phyloP scores from a whole-genome alignment of 2,113 vertebrate species.

The Excalfactoria chinensis region DNA sequence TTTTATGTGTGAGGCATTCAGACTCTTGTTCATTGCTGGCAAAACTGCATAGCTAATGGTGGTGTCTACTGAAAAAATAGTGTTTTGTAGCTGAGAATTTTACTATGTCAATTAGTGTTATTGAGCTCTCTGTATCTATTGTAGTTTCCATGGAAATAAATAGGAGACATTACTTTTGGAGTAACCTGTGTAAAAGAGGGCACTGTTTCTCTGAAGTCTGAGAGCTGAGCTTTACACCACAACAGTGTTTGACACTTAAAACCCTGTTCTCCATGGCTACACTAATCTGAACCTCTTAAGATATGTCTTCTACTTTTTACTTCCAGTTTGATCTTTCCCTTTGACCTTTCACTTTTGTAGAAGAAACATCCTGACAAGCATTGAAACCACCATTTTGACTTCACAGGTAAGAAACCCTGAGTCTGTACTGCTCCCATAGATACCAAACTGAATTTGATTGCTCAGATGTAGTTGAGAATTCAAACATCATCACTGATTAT shows the following conservation, averaged over 20 bases:
- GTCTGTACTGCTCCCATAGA: neutral
- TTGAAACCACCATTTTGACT: neutral
- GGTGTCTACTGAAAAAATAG: no score
- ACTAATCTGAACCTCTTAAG: neutral
- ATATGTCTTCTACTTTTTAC: neutral
- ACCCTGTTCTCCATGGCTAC: neutral
- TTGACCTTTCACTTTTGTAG: neutral
- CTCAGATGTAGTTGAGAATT: neutral
- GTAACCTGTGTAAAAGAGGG: neutral
- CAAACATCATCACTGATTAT: neutral
- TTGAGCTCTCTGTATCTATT: no score
- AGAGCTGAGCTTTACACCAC: neutral
- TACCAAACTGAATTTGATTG: neutral
- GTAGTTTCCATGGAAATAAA: no score
- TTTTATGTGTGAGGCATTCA: no score
- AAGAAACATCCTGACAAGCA: neutral
- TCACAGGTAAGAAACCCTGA: fast-evolving
- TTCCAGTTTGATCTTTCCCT: neutral
- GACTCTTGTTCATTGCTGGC: no score
- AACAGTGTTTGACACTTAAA: fast-evolving
- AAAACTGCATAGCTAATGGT: no score
- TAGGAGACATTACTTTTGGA: no score
- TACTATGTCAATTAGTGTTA: no score
- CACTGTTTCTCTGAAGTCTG: neutral
- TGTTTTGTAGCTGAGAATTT: no score